Evolutionary conservation across 2,797 vertebrate species (phyloP).

Genomic region (Mormyrus proboscirostris): DNA sequence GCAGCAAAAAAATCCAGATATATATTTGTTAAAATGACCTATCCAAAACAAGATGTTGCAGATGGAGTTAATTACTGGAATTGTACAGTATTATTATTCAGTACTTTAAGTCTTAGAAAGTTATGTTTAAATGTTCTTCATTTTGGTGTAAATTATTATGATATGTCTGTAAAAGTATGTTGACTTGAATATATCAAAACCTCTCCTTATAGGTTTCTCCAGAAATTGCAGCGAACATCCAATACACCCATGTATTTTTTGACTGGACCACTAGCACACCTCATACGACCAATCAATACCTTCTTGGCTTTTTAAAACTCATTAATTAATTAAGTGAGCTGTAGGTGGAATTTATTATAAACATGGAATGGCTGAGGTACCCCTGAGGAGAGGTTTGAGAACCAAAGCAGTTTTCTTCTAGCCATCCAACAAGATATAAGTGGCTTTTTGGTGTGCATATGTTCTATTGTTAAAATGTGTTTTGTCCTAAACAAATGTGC

Average conservation of each 20-base stretch:
- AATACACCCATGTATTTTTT: neutral
- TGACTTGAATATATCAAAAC: neutral
- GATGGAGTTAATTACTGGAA: neutral
- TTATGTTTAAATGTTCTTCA: neutral
- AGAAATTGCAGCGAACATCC: neutral
- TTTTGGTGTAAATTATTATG: neutral
- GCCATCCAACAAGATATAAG: neutral
- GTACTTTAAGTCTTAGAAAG: neutral
- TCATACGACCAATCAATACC: neutral
- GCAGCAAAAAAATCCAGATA: neutral
- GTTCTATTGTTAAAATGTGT: too few relatives aligned
- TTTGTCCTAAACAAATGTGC: too few relatives aligned
- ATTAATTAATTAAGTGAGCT: neutral
- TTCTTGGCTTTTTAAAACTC: neutral
- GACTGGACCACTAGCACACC: neutral
- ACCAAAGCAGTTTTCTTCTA: too few relatives aligned
- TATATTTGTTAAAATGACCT: neutral
- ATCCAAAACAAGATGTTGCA: neutral
- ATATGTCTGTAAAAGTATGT: neutral
- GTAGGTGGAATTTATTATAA: neutral
- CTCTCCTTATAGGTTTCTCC: neutral
- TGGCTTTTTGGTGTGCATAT: neutral
- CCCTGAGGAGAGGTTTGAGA: too few relatives aligned
- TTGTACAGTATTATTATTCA: neutral
- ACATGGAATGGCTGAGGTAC: neutral